Base-by-base conservation (phyloP, 92 coral and sea anemone species). In the Porites evermanni region DNA sequence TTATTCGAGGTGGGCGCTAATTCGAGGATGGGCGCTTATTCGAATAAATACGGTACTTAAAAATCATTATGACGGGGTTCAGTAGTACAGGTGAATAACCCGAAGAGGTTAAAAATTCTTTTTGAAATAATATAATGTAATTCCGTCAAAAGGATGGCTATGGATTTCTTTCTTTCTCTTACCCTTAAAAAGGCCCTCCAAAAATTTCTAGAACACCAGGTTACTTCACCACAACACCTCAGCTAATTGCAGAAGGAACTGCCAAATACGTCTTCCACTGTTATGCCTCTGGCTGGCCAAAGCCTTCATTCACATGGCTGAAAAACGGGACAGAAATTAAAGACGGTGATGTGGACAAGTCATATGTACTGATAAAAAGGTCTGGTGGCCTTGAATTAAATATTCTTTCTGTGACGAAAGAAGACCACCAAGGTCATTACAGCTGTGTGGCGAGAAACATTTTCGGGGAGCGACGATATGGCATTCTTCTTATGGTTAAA, bases 281-380 rank as follows among this genome's bases (percentile, higher is more conserved):
- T 52, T 85, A 80, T 71, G 95, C 95, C 23, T 66, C n/a, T 21
- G 95, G 95, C 32, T 92, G 95, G 95, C 95, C 95, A 0, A 63
- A 26, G 51, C 95, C 95, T 6, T 83, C 75, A 14, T 51, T 89
- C 50, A 58, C 72, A 3, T 92, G 95, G 95, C 76, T 74, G 4
- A 92, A 89, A 67, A 75, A 82, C 2, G 93, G 88, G 6, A 83
- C 2, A 20, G 44, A 61, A 52, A 66, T 77, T 16, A 66, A 67
- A n/a, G 67, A 79, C 13, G 69, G 83, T 7, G 88, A 85, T 29
- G 66, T 51, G 3, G 6, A 8, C 54, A 53, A 85, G 47, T 85
- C 84, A 11, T 85, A 53, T n/a, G 59, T 47, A 47, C 60, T 85
- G n/a, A 78, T 53, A 16, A 67, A 3, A 14, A 66, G 77, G 67